phyloP scores from a whole-genome alignment of 2,888 invertebrate genomes.

The Chouioia cunea region DNA sequence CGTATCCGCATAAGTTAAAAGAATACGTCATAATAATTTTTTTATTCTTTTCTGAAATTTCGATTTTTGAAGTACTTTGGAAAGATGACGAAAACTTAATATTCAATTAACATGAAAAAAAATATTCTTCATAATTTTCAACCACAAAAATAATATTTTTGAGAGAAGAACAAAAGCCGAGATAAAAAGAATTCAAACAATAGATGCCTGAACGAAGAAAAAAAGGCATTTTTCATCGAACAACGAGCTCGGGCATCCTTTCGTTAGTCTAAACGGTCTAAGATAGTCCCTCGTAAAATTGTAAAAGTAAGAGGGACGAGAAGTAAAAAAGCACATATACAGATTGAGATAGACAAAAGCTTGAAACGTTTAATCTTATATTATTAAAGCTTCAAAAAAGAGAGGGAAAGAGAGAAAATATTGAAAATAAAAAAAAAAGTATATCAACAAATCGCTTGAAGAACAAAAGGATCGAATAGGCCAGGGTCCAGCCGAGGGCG shows the following conservation, averaged over 20 bases:
- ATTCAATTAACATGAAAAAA: too few relatives aligned
- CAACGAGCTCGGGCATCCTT: slow-evolving; percentile 23
- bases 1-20: too few relatives aligned
- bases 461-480: slow-evolving; percentile 33
- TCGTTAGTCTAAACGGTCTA: slow-evolving; percentile 18
- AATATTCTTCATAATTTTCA: too few relatives aligned
- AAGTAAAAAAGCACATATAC: too few relatives aligned
- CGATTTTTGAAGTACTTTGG: too few relatives aligned
- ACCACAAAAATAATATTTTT: too few relatives aligned
- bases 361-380: too few relatives aligned
- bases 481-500: slow-evolving; percentile 51
- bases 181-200: slow-evolving; percentile 22
- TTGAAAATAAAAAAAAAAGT: neutral
- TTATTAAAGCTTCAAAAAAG: neutral
- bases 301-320: too few relatives aligned
- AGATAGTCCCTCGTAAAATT: slow-evolving; percentile 21
- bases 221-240: slow-evolving; percentile 42
- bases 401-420: neutral
- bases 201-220: slow-evolving; percentile 6
- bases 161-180: neutral
- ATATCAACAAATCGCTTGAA: slow-evolving; percentile 3
- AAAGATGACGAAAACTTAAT: too few relatives aligned
- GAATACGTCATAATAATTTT: too few relatives aligned
- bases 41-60: too few relatives aligned
- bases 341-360: too few relatives aligned